phyloP scores from a whole-genome alignment of 2,113 vertebrate species.

The Centropus bengalensis region DNA sequence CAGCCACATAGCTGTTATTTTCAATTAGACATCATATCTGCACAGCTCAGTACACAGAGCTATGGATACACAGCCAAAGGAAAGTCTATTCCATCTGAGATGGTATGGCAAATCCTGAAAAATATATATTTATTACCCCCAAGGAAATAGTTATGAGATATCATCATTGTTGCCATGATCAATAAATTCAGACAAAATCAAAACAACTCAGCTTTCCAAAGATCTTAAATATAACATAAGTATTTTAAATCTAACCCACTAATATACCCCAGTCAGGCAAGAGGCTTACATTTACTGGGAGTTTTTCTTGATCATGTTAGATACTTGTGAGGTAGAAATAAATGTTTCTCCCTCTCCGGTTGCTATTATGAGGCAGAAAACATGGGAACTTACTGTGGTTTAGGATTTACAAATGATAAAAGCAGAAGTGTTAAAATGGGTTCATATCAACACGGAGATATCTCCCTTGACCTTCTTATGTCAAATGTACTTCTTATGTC shows the following conservation, averaged over 20 bases:
- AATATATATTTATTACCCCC: not conserved
- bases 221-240: not conserved
- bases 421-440: not conserved
- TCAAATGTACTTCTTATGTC: not conserved
- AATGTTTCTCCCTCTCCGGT: not conserved
- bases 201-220: not conserved
- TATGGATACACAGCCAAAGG: not conserved
- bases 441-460: not conserved
- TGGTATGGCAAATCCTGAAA: not conserved
- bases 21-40: slow-evolving; percentile 1
- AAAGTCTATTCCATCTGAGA: not conserved
- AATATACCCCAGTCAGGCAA: not conserved
- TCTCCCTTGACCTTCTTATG: not conserved
- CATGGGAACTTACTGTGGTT: not conserved
- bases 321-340: not conserved
- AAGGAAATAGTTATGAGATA: not conserved
- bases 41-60: not conserved
- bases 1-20: slow-evolving; percentile 24
- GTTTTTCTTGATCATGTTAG: not conserved
- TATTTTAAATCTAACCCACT: not conserved
- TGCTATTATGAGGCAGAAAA: not conserved
- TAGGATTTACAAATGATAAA: not conserved
- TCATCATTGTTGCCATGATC: not conserved
- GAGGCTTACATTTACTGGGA: not conserved
- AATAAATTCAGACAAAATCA: not conserved